phyloP scores from a whole-genome alignment of 2,113 vertebrate species.

The Rostratula benghalensis region DNA sequence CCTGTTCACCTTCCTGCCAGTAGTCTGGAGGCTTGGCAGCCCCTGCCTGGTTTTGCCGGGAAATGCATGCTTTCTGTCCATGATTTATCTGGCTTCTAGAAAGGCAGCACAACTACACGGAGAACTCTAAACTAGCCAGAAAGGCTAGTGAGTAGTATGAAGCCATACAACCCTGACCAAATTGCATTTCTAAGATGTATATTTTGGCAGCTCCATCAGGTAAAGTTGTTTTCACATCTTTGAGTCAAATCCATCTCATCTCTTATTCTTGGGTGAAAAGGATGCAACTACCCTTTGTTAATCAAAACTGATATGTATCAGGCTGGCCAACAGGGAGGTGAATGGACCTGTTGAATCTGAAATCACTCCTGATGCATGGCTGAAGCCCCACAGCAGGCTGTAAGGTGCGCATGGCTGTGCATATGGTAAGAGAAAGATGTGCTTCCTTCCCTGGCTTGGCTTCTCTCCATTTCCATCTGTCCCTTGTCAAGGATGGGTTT shows the following conservation, averaged over 20 bases:
- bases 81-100: neutral
- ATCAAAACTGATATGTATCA: neutral
- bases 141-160: neutral
- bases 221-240: neutral
- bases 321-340: neutral
- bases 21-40: neutral
- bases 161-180: neutral
- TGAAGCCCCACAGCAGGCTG: neutral
- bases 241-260: neutral
- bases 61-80: neutral
- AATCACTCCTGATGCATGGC: neutral
- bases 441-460: neutral
- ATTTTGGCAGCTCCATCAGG: neutral
- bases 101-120: neutral
- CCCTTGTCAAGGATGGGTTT: neutral
- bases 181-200: neutral
- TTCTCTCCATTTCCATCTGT: neutral
- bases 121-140: neutral
- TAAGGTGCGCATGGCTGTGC: fast-evolving
- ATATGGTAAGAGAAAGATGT: neutral
- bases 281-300: neutral
- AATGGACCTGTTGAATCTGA: neutral
- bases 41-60: neutral
- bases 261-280: neutral
- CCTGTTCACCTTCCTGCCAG: neutral